Evolutionary conservation across 2,797 vertebrate genomes (phyloP), one percentile per base, ranked within the genome.

Genomic region (Brotula barbata): DNA sequence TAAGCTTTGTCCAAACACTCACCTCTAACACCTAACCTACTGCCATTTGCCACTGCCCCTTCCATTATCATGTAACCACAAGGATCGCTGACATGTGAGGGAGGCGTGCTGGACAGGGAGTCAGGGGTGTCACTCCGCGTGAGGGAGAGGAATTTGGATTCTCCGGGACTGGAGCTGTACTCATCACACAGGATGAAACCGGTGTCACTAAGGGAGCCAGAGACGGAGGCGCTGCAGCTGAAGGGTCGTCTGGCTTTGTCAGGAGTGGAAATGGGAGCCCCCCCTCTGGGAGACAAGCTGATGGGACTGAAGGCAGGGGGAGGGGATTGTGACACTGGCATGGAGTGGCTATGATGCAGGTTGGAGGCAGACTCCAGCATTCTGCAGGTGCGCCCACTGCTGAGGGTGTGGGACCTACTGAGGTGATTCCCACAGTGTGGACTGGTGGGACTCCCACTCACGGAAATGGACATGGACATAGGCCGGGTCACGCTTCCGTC

Each of bases 31-130:
- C 43, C 51, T 0, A 82, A 85, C 77, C 88, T 85, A 37, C 65
- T 34, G 58, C 88, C 85, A 8, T 85, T 76, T 0, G 67, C 84
- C 50, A 91, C 89, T 0, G 67, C 84, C 50, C 91, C 89, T 48
- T 96, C 96, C 96, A 97, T 97, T 11, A 91, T 85, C 94, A 96
- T 94, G 88, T 98, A 98, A 31, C 95, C 93, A 8, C 91, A 92
- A 0, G 93, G 83, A 57, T 95, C 93, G 1, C 81, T 85, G 68
- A 71, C 94, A 3, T 90, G 89, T 20, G 92, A 93, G 0, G 95
- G 94, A 0, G 97, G 95, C 0, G 96, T 98, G 87, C 93, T 94
- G 2, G 92, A 84, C 37, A 95, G 83, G 9, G 95, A 97, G 82
- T 98, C 96, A 0, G 95, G 95, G 1, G 96, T 96, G 87, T 92